Evolutionary conservation across 53 echinoderm and acorn worm genomes (phyloP).

Genomic region (Echinometra lucunter): DNA sequence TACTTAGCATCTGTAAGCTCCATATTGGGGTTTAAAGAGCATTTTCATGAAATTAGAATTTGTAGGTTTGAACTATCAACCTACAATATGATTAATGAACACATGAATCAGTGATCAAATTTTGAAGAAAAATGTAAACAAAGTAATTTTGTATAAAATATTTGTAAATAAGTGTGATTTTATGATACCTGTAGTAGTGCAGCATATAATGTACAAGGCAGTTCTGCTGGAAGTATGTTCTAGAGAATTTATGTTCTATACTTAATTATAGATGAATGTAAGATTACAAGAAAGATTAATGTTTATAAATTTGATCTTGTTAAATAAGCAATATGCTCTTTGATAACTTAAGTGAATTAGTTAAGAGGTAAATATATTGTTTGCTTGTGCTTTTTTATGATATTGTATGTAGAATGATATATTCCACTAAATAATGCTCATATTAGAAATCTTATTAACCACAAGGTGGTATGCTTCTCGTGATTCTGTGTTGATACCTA

Average conservation of each 20-base stretch:
- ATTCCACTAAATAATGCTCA: slow-evolving; percentile 68
- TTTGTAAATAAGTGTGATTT: slow-evolving; percentile 66
- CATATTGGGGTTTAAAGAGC: slow-evolving; percentile 4
- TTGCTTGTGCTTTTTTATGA: slow-evolving; percentile 72
- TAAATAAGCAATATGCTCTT: slow-evolving; percentile 60
- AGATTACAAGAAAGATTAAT: slow-evolving; percentile 1
- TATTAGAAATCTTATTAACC: slow-evolving; percentile 55
- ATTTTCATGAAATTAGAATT: neutral
- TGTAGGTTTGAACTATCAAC: neutral
- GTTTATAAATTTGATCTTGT: slow-evolving; percentile 43
- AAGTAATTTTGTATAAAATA: slow-evolving; percentile 60
- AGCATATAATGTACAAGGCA: neutral
- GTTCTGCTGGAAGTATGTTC: neutral
- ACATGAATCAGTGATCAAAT: slow-evolving; percentile 39
- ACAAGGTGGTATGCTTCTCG: neutral
- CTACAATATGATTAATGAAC: neutral
- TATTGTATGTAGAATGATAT: slow-evolving; percentile 66
- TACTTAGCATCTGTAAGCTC: neutral
- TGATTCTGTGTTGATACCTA: neutral
- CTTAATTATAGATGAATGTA: neutral
- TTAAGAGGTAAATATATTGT: slow-evolving; percentile 65
- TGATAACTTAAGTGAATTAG: slow-evolving; percentile 47
- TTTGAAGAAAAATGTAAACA: slow-evolving; percentile 20
- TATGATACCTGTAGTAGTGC: slow-evolving; percentile 18
- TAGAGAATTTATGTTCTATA: slow-evolving; percentile 28